Conservation (phyloP, 2,113 vertebrate genomes). For the Cariama cristata region DNA sequence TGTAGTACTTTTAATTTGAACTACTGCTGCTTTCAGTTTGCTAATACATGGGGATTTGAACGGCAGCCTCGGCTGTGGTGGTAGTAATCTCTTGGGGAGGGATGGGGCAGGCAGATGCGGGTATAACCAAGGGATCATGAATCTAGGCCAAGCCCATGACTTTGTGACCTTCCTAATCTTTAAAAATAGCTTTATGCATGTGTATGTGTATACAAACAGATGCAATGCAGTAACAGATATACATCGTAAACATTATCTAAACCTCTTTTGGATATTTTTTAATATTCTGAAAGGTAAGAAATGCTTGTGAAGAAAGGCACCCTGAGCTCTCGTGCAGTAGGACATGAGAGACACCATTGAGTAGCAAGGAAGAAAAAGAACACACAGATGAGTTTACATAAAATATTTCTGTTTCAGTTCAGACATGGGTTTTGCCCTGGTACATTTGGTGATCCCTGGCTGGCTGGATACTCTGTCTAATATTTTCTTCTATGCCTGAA, state of each 20-base stretch:
- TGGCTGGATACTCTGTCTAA: not conserved
- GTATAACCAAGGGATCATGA: conserved; percentile 27
- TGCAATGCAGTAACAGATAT: not conserved
- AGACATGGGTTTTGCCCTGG: not conserved
- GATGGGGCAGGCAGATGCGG: not conserved
- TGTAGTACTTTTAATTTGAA: not conserved
- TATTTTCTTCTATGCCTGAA: not conserved
- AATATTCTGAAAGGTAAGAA: not conserved
- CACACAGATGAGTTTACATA: not conserved
- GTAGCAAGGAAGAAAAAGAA: not conserved
- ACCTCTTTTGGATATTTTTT: not conserved
- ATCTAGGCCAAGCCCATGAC: conserved; percentile 54
- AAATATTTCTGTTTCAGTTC: not conserved
- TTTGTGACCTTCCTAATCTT: conserved; percentile 53
- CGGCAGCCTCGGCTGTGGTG: not conserved
- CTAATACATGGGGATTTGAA: conserved; percentile 27
- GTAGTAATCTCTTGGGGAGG: conserved; percentile 12
- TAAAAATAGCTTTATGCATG: conserved; percentile 29
- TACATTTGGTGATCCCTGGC: not conserved
- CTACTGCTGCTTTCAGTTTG: not conserved
- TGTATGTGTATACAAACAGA: not conserved
- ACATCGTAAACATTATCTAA: not conserved
- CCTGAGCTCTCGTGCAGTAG: not conserved
- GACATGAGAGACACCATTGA: not conserved
- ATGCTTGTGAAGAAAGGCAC: not conserved